These are phyloP conservation scores for Pseudococcus viburni DNA, from an alignment of 2,888 invertebrate genomes.

Conservation along the genomic window DNA sequence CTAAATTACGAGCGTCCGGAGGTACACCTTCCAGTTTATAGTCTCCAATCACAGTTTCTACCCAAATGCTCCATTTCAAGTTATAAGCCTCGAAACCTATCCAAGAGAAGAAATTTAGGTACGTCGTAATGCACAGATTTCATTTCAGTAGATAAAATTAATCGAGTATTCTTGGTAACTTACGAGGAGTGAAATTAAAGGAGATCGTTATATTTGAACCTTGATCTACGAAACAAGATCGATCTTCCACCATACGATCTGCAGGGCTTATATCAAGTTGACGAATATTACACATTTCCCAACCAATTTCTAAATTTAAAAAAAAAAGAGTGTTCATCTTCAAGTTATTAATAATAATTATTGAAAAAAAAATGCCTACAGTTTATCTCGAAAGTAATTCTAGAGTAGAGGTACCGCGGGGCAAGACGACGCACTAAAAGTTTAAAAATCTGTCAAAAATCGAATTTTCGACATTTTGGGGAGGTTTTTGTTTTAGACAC, in stretches of 20 bases:
- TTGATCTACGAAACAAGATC: neutral
- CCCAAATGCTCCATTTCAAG: constrained; percentile 4
- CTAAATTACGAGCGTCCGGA: neutral
- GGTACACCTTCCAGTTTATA: neutral
- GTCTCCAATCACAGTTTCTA: neutral
- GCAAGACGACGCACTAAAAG: too few species aligned
- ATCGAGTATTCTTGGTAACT: neutral
- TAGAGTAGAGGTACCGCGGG: too few species aligned
- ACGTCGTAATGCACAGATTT: neutral
- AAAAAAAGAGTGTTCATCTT: neutral
- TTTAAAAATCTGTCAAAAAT: too few species aligned
- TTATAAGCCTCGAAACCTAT: neutral
- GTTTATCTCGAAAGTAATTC: neutral
- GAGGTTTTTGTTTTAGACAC: too few species aligned
- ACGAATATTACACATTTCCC: neutral
- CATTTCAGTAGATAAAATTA: neutral
- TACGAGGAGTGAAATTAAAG: constrained; percentile 23
- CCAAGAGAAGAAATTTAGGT: neutral
- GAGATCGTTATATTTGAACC: neutral
- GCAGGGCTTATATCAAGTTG: constrained; percentile 7
- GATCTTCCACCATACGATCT: constrained; percentile 21
- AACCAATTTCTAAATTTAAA: neutral
- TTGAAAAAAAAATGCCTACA: neutral
- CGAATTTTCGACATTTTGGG: too few species aligned
- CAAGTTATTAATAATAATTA: neutral